Percentiles rank a stretch among this genome's conserved stretches.
phyloP scores from a whole-genome alignment of 2,888 invertebrate genomes.

The Schizaphis graminum region DNA sequence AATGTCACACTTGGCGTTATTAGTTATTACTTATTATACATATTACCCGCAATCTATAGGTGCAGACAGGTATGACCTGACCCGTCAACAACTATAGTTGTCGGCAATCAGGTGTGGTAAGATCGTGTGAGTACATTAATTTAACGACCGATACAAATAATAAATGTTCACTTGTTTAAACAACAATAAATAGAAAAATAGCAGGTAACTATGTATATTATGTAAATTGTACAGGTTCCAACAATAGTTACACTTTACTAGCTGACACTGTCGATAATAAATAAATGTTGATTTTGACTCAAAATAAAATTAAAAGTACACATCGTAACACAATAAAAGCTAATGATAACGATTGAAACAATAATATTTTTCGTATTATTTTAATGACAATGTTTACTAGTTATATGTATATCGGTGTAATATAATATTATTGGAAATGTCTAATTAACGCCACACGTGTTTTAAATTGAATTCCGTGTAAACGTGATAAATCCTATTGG shows the following conservation, averaged over 20 bases:
- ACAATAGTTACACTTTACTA: not conserved
- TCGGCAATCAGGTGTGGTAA: slow-evolving; percentile 28
- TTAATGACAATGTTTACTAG: slow-evolving; percentile 11
- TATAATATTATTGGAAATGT: not conserved
- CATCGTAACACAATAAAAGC: not conserved
- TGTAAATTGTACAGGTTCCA: not conserved
- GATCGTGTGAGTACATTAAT: not conserved
- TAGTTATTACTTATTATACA: slow-evolving; percentile 10
- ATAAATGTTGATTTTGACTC: slow-evolving; percentile 5
- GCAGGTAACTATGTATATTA: not conserved
- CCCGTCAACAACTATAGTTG: slow-evolving; percentile 15
- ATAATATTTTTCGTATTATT: not conserved
- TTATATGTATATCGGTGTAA: not conserved
- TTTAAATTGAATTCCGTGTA: not conserved
- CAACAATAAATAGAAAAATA: not conserved
- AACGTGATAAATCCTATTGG: not conserved
- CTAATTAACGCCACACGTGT: not conserved
- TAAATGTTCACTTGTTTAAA: slow-evolving; percentile 15
- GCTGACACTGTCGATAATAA: not conserved
- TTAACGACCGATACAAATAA: not conserved
- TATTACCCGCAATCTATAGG: not conserved
- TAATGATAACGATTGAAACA: not conserved
- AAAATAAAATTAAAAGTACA: slow-evolving; percentile 1
- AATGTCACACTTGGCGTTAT: slow-evolving; percentile 29
- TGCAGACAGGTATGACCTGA: slow-evolving; percentile 10